Evolutionary conservation across 2,113 vertebrate genomes (phyloP), one percentile per base, ranked within the genome.

Genomic region (Anarhynchus alexandrinus): DNA sequence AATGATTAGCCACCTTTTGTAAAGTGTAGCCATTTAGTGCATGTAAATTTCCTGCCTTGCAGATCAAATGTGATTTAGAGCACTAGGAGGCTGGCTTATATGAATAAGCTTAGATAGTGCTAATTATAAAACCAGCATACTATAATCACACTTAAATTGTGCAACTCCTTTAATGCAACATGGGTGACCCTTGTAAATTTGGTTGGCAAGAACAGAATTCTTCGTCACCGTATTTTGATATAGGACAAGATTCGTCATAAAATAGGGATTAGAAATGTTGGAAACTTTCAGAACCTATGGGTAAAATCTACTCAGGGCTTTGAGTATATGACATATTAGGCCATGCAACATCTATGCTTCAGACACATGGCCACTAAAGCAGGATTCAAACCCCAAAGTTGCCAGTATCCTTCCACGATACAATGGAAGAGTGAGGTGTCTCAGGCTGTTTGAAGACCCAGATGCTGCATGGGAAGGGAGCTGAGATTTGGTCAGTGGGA

Each of bases 1-100:
- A 92, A 76, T 43, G 67, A 97, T 96, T 98, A 97, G 87, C 70
- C 78, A 93, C 64, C 78, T 97, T 98, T 96, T 96, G 70, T 95
- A 95, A 96, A 96, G 47, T 52, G 58, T 64, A 95, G 57, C 69
- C 90, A 89, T 95, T 97, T 96, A 95, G 59, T 66, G 86, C 81
- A 97, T 92, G 88, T 54, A 98, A 97, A 98, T 98, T 91, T 95
- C 78, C 89, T 97, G 78, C 95, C 89, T 97, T 96, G 74, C 93
- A 96, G 85, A 96, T 91, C 74, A 91, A 89, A 96, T 42, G 36
- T 95, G 94, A 96, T 96, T 97, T 93, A 96, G 27, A 98, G 65
- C 85, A 72, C 62, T 94, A 92, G 88, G 95, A 94, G 52, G n/a
- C 72, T 97, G 79, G 61, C 79, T 96, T 66, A 86, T 74, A 82